Evolutionary conservation across 2,797 vertebrate genomes (phyloP).

Genomic region (Cryptoprocta ferox): DNA sequence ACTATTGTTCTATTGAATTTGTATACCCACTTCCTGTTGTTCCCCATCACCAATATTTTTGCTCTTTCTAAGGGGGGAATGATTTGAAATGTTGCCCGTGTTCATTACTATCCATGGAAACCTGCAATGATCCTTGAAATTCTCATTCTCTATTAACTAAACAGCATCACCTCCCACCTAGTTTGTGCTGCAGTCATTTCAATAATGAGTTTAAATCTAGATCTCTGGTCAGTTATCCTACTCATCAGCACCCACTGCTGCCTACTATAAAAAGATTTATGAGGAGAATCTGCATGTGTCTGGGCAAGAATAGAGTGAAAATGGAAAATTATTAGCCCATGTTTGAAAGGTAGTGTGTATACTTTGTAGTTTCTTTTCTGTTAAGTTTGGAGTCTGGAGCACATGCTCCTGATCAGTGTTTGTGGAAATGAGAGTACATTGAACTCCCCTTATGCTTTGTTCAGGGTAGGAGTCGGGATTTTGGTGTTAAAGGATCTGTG

Average conservation of each 20-base stretch:
- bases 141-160: background rate
- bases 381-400: background rate
- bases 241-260: background rate
- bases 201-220: background rate
- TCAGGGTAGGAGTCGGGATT: background rate
- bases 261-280: background rate
- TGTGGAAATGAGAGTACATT: background rate
- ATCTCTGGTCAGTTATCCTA: background rate
- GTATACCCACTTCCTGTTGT: fast-evolving
- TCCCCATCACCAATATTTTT: background rate
- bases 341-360: background rate
- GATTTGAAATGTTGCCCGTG: background rate
- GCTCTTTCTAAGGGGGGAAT: background rate
- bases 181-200: background rate
- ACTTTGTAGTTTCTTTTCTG: background rate
- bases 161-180: background rate
- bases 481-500: background rate
- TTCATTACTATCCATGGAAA: background rate
- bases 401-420: background rate
- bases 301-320: background rate
- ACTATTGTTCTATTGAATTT: background rate
- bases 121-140: background rate
- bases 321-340: background rate
- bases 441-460: background rate
- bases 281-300: background rate